These are phyloP conservation scores for Lepidurus couesii DNA, from an alignment of 1,140 invertebrate species.

Conservation along the genomic window DNA sequence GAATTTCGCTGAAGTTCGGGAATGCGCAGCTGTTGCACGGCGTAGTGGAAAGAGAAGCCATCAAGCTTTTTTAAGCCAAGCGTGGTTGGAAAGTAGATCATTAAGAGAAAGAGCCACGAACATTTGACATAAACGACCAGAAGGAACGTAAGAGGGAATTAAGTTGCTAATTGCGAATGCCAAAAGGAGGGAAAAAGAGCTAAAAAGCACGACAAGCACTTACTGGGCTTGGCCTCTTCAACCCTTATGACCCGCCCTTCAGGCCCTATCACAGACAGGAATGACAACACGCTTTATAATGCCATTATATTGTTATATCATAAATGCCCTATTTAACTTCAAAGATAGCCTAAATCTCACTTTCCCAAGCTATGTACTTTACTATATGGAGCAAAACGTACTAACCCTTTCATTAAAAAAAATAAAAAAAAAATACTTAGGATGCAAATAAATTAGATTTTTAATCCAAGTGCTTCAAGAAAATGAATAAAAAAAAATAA, in stretches of 20 bases:
- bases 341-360: background rate
- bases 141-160: background rate
- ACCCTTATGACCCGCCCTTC: slow-evolving; percentile 29
- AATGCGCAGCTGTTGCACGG: no score
- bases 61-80: background rate
- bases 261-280: slow-evolving; percentile 26
- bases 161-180: slow-evolving; percentile 7
- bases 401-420: no score
- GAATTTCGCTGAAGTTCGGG: no score
- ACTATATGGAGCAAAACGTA: no score
- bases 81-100: background rate
- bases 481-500: background rate
- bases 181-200: slow-evolving; percentile 4
- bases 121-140: background rate
- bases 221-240: slow-evolving; percentile 24
- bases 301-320: background rate
- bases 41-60: background rate
- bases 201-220: background rate
- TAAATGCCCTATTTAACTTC: background rate
- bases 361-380: no score
- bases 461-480: background rate
- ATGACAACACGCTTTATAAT: slow-evolving; percentile 22
- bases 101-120: slow-evolving; percentile 1
- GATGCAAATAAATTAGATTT: background rate
- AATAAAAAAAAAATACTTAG: no score